phyloP scores from a whole-genome alignment of 2,797 vertebrate genomes.

The Anas acuta region DNA sequence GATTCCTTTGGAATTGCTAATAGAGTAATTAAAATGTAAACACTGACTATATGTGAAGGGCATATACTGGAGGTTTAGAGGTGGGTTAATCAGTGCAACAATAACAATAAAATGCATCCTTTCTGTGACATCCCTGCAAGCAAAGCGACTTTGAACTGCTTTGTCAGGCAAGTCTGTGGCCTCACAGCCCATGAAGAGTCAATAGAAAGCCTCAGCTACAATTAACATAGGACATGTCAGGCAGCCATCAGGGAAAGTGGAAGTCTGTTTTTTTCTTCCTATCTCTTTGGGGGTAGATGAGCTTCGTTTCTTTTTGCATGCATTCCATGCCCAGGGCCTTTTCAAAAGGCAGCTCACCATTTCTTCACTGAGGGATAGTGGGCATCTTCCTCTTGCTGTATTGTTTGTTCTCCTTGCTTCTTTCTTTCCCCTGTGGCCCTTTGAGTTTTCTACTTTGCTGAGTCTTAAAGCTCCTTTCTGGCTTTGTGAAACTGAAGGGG shows the following conservation, averaged over 20 bases:
- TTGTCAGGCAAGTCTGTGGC: neutral
- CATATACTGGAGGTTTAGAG: neutral
- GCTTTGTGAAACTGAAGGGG: neutral
- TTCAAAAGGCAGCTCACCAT: neutral
- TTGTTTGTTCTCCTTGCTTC: neutral
- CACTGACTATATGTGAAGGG: neutral
- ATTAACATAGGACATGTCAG: neutral
- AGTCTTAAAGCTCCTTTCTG: neutral
- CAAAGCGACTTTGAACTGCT: conserved; percentile 4
- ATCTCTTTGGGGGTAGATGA: neutral
- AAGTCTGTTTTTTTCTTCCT: neutral
- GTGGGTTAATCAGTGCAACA: conserved; percentile 14
- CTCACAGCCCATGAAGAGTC: neutral
- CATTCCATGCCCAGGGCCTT: neutral
- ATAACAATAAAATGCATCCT: neutral
- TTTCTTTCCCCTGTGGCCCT: neutral
- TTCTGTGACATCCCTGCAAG: neutral
- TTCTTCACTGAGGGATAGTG: neutral
- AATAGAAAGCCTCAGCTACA: neutral
- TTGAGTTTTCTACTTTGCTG: neutral
- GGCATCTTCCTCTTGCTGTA: neutral
- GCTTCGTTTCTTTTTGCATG: neutral
- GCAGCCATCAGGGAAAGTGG: neutral
- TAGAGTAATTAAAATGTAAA: conserved; percentile 33
- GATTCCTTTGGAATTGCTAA: conserved; percentile 10